Conservation (phyloP, 2,113 vertebrate genomes). For the Microtus pennsylvanicus region DNA sequence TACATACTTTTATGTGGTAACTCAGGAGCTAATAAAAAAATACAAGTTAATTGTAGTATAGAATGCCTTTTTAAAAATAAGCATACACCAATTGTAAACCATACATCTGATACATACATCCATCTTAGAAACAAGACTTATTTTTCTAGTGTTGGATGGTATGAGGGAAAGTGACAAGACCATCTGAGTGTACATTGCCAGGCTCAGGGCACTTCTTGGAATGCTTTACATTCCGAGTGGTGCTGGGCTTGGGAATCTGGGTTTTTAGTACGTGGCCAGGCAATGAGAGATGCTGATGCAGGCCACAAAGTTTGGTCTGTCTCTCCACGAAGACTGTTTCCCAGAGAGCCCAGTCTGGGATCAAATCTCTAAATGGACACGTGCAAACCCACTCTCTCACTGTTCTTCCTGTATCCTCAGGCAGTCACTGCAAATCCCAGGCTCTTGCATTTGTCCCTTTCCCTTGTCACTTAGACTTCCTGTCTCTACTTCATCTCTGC, state of each 20-base stretch:
- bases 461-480: not conserved
- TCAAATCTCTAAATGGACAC: not conserved
- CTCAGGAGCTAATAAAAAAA: not conserved
- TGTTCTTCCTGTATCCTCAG: not conserved
- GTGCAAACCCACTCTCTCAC: not conserved
- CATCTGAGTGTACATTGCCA: not conserved
- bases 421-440: not conserved
- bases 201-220: not conserved
- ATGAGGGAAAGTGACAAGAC: not conserved
- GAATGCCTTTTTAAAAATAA: not conserved
- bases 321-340: not conserved
- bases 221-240: conserved; percentile 3
- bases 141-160: conserved; percentile 12
- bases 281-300: not conserved
- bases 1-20: conserved; percentile 21
- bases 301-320: not conserved
- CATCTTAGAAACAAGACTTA: conserved; percentile 39
- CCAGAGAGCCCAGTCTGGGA: not conserved
- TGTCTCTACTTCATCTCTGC: conserved; percentile 5
- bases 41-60: conserved; percentile 25
- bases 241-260: not conserved
- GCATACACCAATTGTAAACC: not conserved
- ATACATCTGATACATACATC: not conserved
- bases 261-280: not conserved
- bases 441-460: not conserved